These are phyloP conservation scores for Notarius lentiginosus DNA, from an alignment of 2,113 vertebrate genomes.

Conservation along the genomic window DNA sequence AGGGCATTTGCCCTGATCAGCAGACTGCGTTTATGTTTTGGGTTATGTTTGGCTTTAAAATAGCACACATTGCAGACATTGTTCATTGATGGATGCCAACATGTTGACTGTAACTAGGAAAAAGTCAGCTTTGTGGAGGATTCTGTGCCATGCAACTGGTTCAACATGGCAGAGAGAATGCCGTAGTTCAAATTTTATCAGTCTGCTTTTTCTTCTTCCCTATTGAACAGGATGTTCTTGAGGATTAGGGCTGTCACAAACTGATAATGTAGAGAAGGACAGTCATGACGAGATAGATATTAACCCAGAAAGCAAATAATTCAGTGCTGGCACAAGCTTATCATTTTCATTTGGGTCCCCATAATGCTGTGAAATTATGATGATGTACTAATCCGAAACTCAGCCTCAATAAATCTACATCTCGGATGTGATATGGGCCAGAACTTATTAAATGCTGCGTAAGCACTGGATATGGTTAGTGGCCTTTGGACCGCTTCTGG, in stretches of 20 bases:
- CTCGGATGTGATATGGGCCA: background rate
- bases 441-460: background rate
- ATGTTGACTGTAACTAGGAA: background rate
- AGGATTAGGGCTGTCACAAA: conserved; percentile 19
- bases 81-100: background rate
- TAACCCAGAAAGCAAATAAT: background rate
- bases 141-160: background rate
- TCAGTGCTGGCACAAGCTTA: background rate
- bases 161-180: conserved; percentile 4
- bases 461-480: background rate
- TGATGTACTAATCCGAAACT: background rate
- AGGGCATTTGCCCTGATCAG: too few species aligned
- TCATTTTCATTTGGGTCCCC: too few species aligned
- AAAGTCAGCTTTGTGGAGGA: background rate
- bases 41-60: background rate
- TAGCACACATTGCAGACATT: background rate
- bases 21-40: too few species aligned
- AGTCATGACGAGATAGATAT: conserved; percentile 6
- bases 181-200: background rate
- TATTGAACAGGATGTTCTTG: conserved; percentile 28
- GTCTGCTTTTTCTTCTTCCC: conserved; percentile 20
- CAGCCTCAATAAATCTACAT: background rate
- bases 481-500: background rate
- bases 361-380: background rate
- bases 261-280: conserved; percentile 3